Evolutionary conservation across 2,888 invertebrate genomes (phyloP).

Genomic region (Chromoteleia sp.): DNA sequence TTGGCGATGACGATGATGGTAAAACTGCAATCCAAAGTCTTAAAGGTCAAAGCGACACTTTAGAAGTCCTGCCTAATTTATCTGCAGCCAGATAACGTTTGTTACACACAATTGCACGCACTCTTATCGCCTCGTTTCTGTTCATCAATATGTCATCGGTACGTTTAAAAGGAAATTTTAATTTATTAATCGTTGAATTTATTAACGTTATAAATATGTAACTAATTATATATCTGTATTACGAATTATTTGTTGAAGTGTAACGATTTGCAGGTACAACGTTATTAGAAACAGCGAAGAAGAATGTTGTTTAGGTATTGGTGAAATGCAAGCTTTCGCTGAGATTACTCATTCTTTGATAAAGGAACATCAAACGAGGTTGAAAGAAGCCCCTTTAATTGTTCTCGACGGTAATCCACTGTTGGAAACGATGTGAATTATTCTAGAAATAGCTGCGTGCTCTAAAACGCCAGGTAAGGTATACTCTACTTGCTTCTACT

Average conservation of each 20-base stretch:
- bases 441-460: conserved; percentile 87
- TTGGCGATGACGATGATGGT: conserved; percentile 81
- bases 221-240: no score
- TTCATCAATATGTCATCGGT: no score
- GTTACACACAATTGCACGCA: background rate
- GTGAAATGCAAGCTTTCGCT: conserved; percentile 93
- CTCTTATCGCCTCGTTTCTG: conserved; percentile 2
- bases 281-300: conserved; percentile 90
- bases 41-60: conserved; percentile 72
- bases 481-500: conserved; percentile 13
- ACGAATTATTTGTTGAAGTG: no score
- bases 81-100: conserved; percentile 78
- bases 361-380: conserved; percentile 86
- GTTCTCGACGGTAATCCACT: conserved; percentile 94
- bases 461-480: conserved; percentile 89
- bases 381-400: conserved; percentile 90
- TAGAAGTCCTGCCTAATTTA: conserved; percentile 74
- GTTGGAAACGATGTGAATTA: conserved; percentile 87
- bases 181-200: no score
- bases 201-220: background rate
- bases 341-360: conserved; percentile 89
- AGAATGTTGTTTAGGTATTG: conserved; percentile 92
- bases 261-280: conserved; percentile 91
- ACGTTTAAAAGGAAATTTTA: no score
- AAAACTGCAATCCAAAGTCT: conserved; percentile 77